Evolutionary conservation across 2,113 vertebrate genomes (phyloP).

Genomic region (Sander lucioperca): DNA sequence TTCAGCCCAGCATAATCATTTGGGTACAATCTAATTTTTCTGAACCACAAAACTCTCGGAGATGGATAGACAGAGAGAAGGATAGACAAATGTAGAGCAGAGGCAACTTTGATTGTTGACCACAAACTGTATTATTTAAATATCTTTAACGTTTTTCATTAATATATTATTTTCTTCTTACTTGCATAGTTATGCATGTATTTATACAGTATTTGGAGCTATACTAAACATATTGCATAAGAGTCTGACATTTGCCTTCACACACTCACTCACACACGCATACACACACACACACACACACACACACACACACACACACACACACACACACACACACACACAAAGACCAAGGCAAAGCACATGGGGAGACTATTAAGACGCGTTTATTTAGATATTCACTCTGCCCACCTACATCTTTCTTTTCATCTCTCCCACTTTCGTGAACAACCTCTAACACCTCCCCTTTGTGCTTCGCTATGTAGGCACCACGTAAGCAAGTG

Average conservation of each 20-base stretch:
- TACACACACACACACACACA: too few species aligned
- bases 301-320: too few species aligned
- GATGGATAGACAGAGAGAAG: neutral
- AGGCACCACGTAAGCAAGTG: constrained; percentile 24
- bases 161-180: neutral
- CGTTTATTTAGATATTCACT: constrained; percentile 20
- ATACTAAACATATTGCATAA: neutral
- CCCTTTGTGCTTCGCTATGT: constrained; percentile 6
- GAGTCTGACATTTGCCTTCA: neutral
- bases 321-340: neutral
- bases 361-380: neutral
- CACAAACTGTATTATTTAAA: neutral
- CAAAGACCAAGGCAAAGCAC: neutral
- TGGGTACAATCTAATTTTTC: neutral
- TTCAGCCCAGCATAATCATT: constrained; percentile 10
- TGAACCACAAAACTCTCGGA: neutral
- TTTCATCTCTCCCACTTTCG: constrained; percentile 12
- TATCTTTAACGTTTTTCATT: neutral
- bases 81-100: neutral
- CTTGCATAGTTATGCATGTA: too few species aligned
- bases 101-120: neutral
- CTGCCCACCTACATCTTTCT: constrained; percentile 16
- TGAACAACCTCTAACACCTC: neutral
- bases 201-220: neutral
- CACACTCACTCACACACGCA: too few species aligned